A percentile compares a stretch with the other conserved stretches of the same genome.
These are phyloP conservation scores for Plebejus argus DNA, from an alignment of 2,888 invertebrate genomes.

Conservation along the genomic window DNA sequence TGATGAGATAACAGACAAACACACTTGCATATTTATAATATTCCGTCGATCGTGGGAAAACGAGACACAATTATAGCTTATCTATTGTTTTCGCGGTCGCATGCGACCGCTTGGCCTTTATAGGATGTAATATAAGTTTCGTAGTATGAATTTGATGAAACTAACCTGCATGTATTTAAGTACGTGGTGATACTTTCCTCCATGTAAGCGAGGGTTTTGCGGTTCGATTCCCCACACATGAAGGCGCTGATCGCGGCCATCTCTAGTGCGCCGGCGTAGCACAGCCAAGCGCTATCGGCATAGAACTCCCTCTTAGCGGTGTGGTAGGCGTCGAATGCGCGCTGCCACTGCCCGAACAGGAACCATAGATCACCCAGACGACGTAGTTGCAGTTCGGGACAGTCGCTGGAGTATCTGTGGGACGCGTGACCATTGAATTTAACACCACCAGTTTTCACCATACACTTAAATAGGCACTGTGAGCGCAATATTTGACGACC, in stretches of 20 bases:
- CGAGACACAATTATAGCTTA: too few species aligned
- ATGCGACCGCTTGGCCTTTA: too few species aligned
- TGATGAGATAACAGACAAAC: neutral
- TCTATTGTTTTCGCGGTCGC: too few species aligned
- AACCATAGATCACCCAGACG: slow-evolving; percentile 97
- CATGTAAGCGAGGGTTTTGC: slow-evolving; percentile 93
- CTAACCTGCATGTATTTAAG: slow-evolving; percentile 92
- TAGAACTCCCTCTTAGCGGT: slow-evolving; percentile 98
- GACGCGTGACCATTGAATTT: neutral
- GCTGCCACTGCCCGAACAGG: slow-evolving; percentile 95
- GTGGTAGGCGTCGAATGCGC: slow-evolving; percentile 96
- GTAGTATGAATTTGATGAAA: slow-evolving; percentile 31
- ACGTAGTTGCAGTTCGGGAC: slow-evolving; percentile 95
- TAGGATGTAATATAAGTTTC: too few species aligned
- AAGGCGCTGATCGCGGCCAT: slow-evolving; percentile 97
- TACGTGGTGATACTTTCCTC: slow-evolving; percentile 97
- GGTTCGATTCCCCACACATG: slow-evolving; percentile 89
- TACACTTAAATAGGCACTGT: too few species aligned
- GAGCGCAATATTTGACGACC: too few species aligned
- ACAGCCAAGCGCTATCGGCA: slow-evolving; percentile 97
- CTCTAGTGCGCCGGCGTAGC: slow-evolving; percentile 97
- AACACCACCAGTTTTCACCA: neutral
- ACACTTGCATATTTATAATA: neutral
- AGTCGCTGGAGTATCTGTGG: slow-evolving; percentile 88
- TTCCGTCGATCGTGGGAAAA: too few species aligned